Base-by-base conservation (phyloP, 2,113 vertebrate genomes). In the Phrynosoma blainvillii region DNA sequence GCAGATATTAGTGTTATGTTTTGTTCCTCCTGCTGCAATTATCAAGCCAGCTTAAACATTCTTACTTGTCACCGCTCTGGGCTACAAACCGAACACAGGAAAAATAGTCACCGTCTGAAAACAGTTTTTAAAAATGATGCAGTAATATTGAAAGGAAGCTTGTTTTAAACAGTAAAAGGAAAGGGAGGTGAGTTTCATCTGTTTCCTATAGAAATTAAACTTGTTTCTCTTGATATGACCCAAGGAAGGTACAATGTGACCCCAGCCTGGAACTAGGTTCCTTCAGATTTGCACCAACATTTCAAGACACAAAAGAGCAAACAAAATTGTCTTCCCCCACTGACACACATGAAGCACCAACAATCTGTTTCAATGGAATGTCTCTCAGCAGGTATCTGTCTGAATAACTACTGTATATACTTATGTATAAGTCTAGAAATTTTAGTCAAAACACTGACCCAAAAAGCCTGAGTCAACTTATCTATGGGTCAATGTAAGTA, bases 221-320 rank as follows among this genome's bases (percentile, higher is more conserved):
- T 0, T 0, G 0, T 66, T 36, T 0, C 0, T 1, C 1, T 27
- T 4, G 0, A 0, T 5, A 62, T 0, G 4, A 56, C 0, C 0
- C 16, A 0, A 27, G 40, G 62, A 23, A 0, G 27, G 30, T 20
- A 1, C 52, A 30, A 25, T 47, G 8, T 0, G 1, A 73, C n/a
- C 47, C 0, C 21, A 40, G 30, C 20, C 59, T 62, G 36, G 70
- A 84, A 59, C 56, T 71, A n/a, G 5, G 6, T 12, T 25, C 40
- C 68, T 84, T 59, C 7, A 0, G 10, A 1, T n/a, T 4, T 0
- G 0, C 23, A 9, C 18, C 23, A 10, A 47, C 66, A 71, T 25
- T 54, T 36, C 84, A 80, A 25, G 47, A 40, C 73, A 25, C 36
- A 1, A 23, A 16, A 4, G 10, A 36, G 8, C 9, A 84, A 40